A percentile compares a stretch with the other conserved stretches of the same genome.
Evolutionary conservation across 2,113 vertebrate genomes (phyloP).

Genomic region (Gambusia affinis): DNA sequence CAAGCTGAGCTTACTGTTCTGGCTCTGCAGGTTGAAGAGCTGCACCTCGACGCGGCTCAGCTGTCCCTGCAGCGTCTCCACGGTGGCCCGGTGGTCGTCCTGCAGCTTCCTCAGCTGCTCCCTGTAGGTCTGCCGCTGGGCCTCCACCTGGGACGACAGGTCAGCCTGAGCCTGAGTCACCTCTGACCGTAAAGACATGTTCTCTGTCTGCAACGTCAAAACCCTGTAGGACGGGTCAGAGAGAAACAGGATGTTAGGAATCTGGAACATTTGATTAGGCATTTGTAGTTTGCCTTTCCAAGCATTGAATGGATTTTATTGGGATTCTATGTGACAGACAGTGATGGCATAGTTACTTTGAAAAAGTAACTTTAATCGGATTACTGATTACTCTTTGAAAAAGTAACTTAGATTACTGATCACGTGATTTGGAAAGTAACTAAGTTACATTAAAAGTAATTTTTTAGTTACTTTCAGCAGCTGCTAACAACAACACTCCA

Average conservation of each 20-base stretch:
- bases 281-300: background rate
- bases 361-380: too few species aligned
- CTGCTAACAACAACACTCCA: too few species aligned
- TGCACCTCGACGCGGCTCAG: slow-evolving; percentile 89
- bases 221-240: slow-evolving; percentile 76
- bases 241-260: background rate
- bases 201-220: slow-evolving; percentile 88
- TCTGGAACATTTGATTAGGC: background rate
- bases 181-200: slow-evolving; percentile 86
- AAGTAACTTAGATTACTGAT: too few species aligned
- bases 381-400: too few species aligned
- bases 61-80: slow-evolving; percentile 93
- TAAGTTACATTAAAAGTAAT: too few species aligned
- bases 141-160: slow-evolving; percentile 86
- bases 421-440: too few species aligned
- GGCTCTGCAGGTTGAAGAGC: slow-evolving; percentile 88
- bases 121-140: slow-evolving; percentile 84
- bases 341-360: too few species aligned
- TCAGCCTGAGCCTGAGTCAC: slow-evolving; percentile 84
- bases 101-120: slow-evolving; percentile 92
- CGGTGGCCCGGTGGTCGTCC: slow-evolving; percentile 90
- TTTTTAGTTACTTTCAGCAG: too few species aligned
- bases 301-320: background rate
- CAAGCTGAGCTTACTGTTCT: slow-evolving; percentile 80
- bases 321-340: too few species aligned